Evolutionary conservation across 2,113 vertebrate species (phyloP).

Genomic region (Toxotes chatareus): DNA sequence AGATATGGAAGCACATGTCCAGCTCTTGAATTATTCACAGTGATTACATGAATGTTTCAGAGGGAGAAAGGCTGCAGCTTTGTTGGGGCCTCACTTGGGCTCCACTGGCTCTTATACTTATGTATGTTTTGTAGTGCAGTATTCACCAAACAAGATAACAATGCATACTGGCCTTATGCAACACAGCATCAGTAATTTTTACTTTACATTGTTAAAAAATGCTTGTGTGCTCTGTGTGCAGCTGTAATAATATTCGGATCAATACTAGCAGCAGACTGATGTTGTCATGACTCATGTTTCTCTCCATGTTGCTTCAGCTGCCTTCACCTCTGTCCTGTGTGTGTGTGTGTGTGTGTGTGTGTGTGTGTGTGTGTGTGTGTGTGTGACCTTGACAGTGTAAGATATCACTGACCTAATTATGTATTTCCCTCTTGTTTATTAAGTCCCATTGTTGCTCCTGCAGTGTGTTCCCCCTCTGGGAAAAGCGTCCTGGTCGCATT

Average conservation of each 20-base stretch:
- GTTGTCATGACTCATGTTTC: slow-evolving; percentile 41
- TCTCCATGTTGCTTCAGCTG: slow-evolving; percentile 16
- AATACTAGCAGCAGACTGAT: slow-evolving; percentile 37
- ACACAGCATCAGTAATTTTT: background rate
- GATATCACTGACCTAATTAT: slow-evolving; percentile 64
- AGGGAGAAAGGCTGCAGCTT: slow-evolving; percentile 49
- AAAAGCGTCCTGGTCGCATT: slow-evolving; percentile 16
- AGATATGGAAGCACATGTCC: slow-evolving; percentile 47
- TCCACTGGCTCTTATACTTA: slow-evolving; percentile 5
- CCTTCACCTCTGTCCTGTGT: slow-evolving; percentile 28
- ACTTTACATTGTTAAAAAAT: slow-evolving; percentile 21
- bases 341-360: slow-evolving; percentile 26
- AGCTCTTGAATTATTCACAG: slow-evolving; percentile 72
- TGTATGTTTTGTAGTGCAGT: background rate
- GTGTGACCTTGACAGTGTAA: slow-evolving; percentile 58
- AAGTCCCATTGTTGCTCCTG: slow-evolving; percentile 47
- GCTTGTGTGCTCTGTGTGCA: background rate
- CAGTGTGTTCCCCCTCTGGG: slow-evolving; percentile 30
- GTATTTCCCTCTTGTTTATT: slow-evolving; percentile 47
- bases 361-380: slow-evolving; percentile 27
- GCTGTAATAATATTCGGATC: slow-evolving; percentile 20
- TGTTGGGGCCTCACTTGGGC: slow-evolving; percentile 32
- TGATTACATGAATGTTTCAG: slow-evolving; percentile 71
- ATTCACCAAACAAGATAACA: background rate
- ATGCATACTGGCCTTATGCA: too few relatives aligned